phyloP scores from a whole-genome alignment of 2,888 invertebrate species.

The Ectemnius continuus region DNA sequence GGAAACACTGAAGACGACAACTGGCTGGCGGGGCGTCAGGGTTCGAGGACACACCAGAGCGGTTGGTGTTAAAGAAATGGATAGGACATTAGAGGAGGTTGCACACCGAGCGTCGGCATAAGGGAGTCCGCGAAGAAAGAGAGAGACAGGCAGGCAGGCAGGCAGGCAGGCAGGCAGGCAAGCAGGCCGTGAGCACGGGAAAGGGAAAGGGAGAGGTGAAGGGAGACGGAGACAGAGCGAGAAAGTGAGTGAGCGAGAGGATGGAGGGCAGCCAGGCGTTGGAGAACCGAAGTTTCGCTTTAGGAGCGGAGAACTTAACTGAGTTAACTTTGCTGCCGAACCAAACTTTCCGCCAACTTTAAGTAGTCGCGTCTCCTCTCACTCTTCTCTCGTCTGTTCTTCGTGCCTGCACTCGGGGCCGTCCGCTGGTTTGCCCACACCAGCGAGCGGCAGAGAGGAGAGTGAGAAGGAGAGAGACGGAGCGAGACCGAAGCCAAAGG shows the following conservation, averaged over 20 bases:
- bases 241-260: constrained; percentile 34
- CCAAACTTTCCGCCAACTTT: constrained; percentile 77
- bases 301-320: constrained; percentile 76
- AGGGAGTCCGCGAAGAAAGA: neutral
- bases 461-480: constrained; percentile 3
- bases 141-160: neutral
- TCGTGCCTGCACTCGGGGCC: constrained; percentile 39
- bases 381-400: constrained; percentile 23
- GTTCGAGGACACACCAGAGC: neutral
- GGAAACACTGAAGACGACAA: constrained; percentile 50
- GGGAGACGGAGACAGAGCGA: constrained; percentile 14
- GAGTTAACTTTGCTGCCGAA: constrained; percentile 78
- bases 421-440: constrained; percentile 49
- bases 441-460: neutral
- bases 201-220: constrained; percentile 28
- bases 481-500: constrained; percentile 40
- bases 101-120: constrained; percentile 6
- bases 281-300: constrained; percentile 75
- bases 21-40: neutral
- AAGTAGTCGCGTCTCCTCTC: constrained; percentile 73
- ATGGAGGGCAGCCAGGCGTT: constrained; percentile 53
- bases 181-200: constrained; percentile 2
- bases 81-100: constrained; percentile 22
- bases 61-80: constrained; percentile 17
- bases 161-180: neutral